Conservation (phyloP, 2,113 vertebrate genomes). For the Bufo gargarizans region DNA sequence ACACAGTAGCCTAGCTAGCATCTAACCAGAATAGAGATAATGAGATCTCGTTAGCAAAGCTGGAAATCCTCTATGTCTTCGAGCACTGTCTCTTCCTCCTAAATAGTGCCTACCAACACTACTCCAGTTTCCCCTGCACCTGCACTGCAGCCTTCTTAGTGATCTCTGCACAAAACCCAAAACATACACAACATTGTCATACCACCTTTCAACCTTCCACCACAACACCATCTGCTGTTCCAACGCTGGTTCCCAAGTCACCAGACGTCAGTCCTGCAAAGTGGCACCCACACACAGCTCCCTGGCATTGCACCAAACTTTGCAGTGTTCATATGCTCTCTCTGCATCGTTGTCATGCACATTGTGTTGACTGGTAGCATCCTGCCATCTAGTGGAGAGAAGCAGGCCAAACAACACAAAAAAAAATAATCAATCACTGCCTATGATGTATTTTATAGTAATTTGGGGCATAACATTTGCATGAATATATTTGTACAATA, state of each 20-base stretch:
- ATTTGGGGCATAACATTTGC: background rate
- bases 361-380: constrained; percentile 14
- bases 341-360: constrained; percentile 38
- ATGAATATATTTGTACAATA: background rate
- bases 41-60: constrained; percentile 40
- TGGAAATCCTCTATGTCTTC: background rate
- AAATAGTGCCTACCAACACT: background rate
- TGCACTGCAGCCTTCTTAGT: constrained; percentile 21
- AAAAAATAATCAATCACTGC: background rate
- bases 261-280: constrained; percentile 52
- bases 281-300: constrained; percentile 54
- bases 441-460: background rate
- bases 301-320: constrained; percentile 55
- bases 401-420: background rate
- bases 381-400: constrained; percentile 53
- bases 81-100: background rate
- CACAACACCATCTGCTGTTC: constrained; percentile 51
- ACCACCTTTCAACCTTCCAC: constrained; percentile 38
- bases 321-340: constrained; percentile 35
- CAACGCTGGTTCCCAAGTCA: constrained; percentile 45
- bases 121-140: background rate
- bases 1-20: constrained; percentile 3
- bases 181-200: constrained; percentile 9
- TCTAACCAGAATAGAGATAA: constrained; percentile 33
- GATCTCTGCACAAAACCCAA: background rate